phyloP scores from a whole-genome alignment of 1,140 invertebrate genomes.

The Argopecten irradians region DNA sequence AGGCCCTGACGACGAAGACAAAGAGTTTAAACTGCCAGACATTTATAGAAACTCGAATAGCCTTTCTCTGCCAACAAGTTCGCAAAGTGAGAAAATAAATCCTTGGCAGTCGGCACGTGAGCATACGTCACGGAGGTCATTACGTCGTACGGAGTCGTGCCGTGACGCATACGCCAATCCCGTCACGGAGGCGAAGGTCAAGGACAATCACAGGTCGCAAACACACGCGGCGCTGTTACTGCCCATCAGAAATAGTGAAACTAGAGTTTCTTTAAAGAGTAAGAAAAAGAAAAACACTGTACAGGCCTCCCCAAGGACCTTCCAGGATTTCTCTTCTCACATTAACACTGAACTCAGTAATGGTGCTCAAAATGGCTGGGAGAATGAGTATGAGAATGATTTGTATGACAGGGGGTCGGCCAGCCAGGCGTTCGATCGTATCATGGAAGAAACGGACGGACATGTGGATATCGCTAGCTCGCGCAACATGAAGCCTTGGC shows the following conservation, averaged over 20 bases:
- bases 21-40: conserved; percentile 42
- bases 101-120: conserved; percentile 31
- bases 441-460: conserved; percentile 37
- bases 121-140: conserved; percentile 32
- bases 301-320: neutral
- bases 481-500: conserved; percentile 44
- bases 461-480: conserved; percentile 47
- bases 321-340: neutral
- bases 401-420: conserved; percentile 35
- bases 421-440: conserved; percentile 26
- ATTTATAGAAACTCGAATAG: conserved; percentile 43
- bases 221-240: conserved; percentile 48
- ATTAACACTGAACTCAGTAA: conserved; percentile 24
- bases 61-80: conserved; percentile 31
- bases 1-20: conserved; percentile 19
- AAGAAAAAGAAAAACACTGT: conserved; percentile 45
- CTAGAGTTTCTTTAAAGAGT: conserved; percentile 25
- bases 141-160: conserved; percentile 41
- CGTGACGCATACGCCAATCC: conserved; percentile 22
- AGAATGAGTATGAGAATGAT: conserved; percentile 33
- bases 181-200: conserved; percentile 26
- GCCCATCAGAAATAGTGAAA: conserved; percentile 44
- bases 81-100: conserved; percentile 26
- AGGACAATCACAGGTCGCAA: conserved; percentile 37
- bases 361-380: conserved; percentile 39